Percentiles rank a stretch among this genome's conserved stretches.
phyloP scores from a whole-genome alignment of 1,140 invertebrate genomes.

The Drosophila nebulosa region DNA sequence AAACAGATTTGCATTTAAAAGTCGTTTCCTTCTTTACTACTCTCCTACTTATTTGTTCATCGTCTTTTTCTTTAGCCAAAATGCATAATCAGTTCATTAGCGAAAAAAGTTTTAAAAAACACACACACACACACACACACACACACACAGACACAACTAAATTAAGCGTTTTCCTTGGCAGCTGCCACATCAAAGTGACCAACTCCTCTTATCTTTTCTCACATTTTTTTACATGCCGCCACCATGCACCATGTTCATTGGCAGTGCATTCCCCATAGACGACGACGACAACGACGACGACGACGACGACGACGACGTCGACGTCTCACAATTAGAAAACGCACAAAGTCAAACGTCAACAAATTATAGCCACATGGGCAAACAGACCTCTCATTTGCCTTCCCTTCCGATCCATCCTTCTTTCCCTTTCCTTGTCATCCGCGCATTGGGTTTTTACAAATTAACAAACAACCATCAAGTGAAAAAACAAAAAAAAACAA shows the following conservation, averaged over 20 bases:
- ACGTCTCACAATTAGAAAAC: slow-evolving; percentile 73
- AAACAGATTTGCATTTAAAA: slow-evolving; percentile 49
- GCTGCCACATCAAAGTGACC: slow-evolving; percentile 75
- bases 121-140: no score
- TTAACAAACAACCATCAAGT: slow-evolving; percentile 73
- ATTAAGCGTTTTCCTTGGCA: slow-evolving; percentile 71
- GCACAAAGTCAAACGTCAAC: slow-evolving; percentile 79
- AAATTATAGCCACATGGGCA: slow-evolving; percentile 78
- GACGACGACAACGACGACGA: slow-evolving; percentile 33
- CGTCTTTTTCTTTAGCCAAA: slow-evolving; percentile 7
- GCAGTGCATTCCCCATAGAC: slow-evolving; percentile 47
- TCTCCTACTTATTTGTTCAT: not conserved
- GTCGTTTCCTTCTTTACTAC: not conserved
- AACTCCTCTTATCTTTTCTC: no score
- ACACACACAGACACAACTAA: slow-evolving; percentile 46
- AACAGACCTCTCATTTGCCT: slow-evolving; percentile 21
- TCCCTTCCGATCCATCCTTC: not conserved
- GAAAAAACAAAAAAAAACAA: no score
- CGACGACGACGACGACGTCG: slow-evolving; percentile 24
- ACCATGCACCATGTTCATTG: not conserved
- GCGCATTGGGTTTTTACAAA: slow-evolving; percentile 48
- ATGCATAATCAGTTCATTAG: slow-evolving; percentile 75
- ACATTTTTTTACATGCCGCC: no score
- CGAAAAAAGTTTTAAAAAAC: slow-evolving; percentile 21
- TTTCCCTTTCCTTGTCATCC: not conserved